Evolutionary conservation across 2,888 invertebrate genomes (phyloP).

Genomic region (Drosophila sordidula): DNA sequence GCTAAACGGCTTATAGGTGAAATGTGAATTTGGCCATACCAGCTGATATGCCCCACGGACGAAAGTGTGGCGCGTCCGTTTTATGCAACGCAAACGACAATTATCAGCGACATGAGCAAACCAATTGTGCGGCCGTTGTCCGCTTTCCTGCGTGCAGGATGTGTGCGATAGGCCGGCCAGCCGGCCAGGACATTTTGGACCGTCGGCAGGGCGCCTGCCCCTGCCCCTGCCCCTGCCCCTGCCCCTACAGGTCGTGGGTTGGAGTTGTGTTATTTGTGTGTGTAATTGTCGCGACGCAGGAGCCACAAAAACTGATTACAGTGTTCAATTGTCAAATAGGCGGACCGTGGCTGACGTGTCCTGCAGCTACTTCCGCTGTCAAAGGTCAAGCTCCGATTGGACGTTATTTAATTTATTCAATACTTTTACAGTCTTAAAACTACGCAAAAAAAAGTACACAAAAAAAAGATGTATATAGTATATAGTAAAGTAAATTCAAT

Average conservation of each 20-base stretch:
- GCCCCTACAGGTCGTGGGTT: slow-evolving; percentile 1
- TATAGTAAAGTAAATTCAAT: slow-evolving; percentile 14
- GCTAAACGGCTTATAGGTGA: no score
- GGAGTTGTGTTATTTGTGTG: slow-evolving; percentile 52
- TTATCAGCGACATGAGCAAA: slow-evolving; percentile 80
- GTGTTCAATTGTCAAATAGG: slow-evolving; percentile 52
- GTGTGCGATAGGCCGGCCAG: slow-evolving; percentile 57
- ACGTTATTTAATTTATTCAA: slow-evolving; percentile 74
- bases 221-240: no score
- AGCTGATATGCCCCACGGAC: slow-evolving; percentile 20
- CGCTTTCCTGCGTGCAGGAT: slow-evolving; percentile 53
- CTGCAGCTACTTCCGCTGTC: slow-evolving; percentile 28
- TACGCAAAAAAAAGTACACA: slow-evolving; percentile 42
- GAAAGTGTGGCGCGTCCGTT: slow-evolving; percentile 60
- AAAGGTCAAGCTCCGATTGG: slow-evolving; percentile 36
- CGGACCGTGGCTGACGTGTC: slow-evolving; percentile 27
- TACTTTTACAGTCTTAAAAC: slow-evolving; percentile 68
- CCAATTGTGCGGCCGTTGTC: slow-evolving; percentile 62
- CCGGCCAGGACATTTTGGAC: slow-evolving; percentile 3
- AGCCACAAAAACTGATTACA: slow-evolving; percentile 69
- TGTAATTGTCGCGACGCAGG: slow-evolving; percentile 59
- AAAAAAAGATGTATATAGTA: slow-evolving; percentile 14
- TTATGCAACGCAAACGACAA: slow-evolving; percentile 74
- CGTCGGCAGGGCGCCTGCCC: background rate
- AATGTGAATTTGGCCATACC: background rate